Evolutionary conservation across 2,113 vertebrate species (phyloP), one percentile per base, ranked within the genome.

Genomic region (Centropus bengalensis): DNA sequence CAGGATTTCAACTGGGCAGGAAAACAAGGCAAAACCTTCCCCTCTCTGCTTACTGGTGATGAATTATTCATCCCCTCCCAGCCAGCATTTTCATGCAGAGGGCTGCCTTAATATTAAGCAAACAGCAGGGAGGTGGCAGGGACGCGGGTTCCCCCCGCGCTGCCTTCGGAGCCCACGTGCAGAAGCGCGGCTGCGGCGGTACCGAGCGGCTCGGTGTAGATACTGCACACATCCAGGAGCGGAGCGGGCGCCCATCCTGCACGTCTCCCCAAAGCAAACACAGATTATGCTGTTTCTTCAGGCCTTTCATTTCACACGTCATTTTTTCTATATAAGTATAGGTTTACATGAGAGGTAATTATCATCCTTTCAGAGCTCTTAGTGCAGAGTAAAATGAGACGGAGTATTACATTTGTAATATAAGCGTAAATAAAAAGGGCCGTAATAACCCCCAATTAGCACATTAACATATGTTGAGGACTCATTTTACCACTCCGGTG

Each of bases 401-500:
- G 73, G 97, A 96, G 97, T 87, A 96, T 95, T 86, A 86, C 93
- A 94, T 96, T 78, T 86, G 93, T 96, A 93, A 96, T 96, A 96
- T 97, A 87, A 96, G 95, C 91, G 77, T 98, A 97, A 98, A 98
- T 98, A 98, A 97, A 97, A 96, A 88, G 95, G 97, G 97, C 95
- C 85, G 9, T 96, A 97, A 98, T 97, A 98, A 98, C 97, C 97
- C 87, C 95, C 97, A 98, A 98, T 98, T 98, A 98, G 93, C 97
- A 88, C 97, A 97, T 98, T 96, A 97, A 97, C 97, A 96, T 64
- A 94, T 68, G 59, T 87, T 19, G 52, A 88, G 96, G 95, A 95
- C 95, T 96, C 63, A 95, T 94, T 96, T 95, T 70, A 93, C 93
- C 93, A 87, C 95, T 90, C 92, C 27, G 45, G 93, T 95, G 92